Conservation (phyloP, 2,113 vertebrate genomes). For the Poeciliopsis prolifica region DNA sequence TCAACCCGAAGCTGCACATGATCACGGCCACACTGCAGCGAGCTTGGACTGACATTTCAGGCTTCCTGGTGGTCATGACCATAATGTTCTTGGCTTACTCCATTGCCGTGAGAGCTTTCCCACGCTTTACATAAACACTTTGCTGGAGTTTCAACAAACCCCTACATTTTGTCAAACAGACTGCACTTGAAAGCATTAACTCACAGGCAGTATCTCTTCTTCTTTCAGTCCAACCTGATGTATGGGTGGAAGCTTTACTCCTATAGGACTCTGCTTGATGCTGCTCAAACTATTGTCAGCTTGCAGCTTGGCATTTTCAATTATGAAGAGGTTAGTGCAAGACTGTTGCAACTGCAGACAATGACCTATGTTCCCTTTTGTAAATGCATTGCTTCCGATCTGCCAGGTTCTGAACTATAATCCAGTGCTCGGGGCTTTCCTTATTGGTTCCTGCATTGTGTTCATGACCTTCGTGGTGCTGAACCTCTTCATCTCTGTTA, state of each 20-base stretch:
- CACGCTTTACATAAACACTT: constrained; percentile 39
- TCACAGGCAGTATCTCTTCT: constrained; percentile 8
- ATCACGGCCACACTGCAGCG: constrained; percentile 89
- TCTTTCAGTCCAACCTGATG: constrained; percentile 89
- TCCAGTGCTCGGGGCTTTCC: constrained; percentile 89
- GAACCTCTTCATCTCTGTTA: constrained; percentile 96
- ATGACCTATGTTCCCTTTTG: constrained; percentile 14
- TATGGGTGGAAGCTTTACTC: constrained; percentile 94
- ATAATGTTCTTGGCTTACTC: constrained; percentile 95
- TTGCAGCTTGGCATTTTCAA: constrained; percentile 97
- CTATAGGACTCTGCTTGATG: constrained; percentile 89
- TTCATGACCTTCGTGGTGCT: constrained; percentile 97
- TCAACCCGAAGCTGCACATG: constrained; percentile 94
- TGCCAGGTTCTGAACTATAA: constrained; percentile 89
- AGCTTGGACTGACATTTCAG: constrained; percentile 94
- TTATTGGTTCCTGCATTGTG: constrained; percentile 94
- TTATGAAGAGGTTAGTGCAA: constrained; percentile 88
- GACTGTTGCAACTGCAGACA: constrained; percentile 1
- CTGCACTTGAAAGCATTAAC: neutral
- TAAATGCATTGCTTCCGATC: constrained; percentile 10
- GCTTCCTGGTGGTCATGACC: constrained; percentile 87
- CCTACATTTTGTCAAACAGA: constrained; percentile 1
- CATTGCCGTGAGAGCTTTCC: constrained; percentile 84
- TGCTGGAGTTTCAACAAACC: constrained; percentile 15
- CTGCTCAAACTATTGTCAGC: constrained; percentile 90